A percentile compares a stretch with the other conserved stretches of the same genome.
Conservation (phyloP, 1,140 invertebrate genomes). For the Adelges cooleyi region DNA sequence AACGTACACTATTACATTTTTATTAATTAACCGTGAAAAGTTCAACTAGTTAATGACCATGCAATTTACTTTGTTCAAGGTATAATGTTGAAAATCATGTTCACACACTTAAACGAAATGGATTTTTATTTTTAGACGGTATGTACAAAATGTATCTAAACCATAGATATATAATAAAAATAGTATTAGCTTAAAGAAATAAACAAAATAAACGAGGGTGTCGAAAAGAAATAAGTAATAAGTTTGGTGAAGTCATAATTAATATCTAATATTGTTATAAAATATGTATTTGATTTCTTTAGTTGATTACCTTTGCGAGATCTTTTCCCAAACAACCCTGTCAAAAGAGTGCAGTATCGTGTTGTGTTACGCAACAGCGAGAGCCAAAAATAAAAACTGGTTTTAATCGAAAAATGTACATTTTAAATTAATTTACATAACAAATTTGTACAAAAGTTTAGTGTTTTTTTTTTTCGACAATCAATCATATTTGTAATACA, state of each 20-base stretch:
- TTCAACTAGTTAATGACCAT: too few species aligned
- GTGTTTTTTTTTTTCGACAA: too few species aligned
- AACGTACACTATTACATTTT: too few species aligned
- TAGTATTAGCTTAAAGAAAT: slow-evolving; percentile 23
- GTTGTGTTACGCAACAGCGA: slow-evolving; percentile 34
- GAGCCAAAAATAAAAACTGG: slow-evolving; percentile 30
- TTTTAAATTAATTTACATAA: too few species aligned
- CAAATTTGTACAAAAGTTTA: too few species aligned
- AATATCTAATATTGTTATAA: slow-evolving; percentile 36
- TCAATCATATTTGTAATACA: too few species aligned
- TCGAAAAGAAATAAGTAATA: slow-evolving; percentile 34
- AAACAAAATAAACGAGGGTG: slow-evolving; percentile 27
- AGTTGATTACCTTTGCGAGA: slow-evolving; percentile 51
- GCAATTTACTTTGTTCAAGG: too few species aligned
- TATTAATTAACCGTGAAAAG: too few species aligned
- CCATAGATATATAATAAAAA: neutral
- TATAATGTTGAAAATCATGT: too few species aligned
- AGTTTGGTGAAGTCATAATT: slow-evolving; percentile 12
- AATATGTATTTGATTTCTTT: slow-evolving; percentile 31
- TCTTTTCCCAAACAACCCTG: slow-evolving; percentile 86
- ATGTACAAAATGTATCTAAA: too few species aligned
- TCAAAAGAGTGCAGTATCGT: slow-evolving; percentile 37
- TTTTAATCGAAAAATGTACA: slow-evolving; percentile 25
- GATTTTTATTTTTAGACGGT: too few species aligned
- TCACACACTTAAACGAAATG: too few species aligned